Base-by-base conservation (phyloP, 2,888 invertebrate genomes). In the Drosophila anomalipes region DNA sequence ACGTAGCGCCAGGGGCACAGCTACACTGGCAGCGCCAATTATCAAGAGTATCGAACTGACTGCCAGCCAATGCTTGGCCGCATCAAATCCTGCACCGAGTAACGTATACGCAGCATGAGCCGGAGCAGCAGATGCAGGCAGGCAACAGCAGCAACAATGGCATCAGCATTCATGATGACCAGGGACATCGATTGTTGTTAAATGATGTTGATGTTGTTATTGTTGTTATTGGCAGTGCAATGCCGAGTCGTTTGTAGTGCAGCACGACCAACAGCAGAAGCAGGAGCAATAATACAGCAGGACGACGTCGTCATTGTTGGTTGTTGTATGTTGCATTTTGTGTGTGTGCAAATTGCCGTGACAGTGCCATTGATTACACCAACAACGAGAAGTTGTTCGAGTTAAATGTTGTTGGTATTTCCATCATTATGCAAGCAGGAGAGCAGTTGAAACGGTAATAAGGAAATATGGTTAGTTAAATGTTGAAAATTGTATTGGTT, bases 1-100 rank as follows among this genome's bases (percentile, higher is more conserved):
- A 90, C 96, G 95, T 91, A 97, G 94, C 61, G 97, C 97, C 87
- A 97, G 94, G 10, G 97, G 97, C 32, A 97, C 96, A 32, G 97
- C 96, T 74, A 97, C 96, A 87, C 97, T 96, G 63, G 96, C 96
- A 74, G 96, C 96, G 65, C 96, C 96, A 60, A 96, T 96, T 86
- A 97, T 95, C 91, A 97, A 94, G 83, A 97, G 95, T 80, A 97
- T 95, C 77, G 96, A 95, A 73, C 96, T 95, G 88, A 97, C 96
- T 88, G 96, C 96, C 93, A 96, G 95, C 96, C 97, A 96, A 83
- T 97, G 96, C 78, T 95, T 95, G 86, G 94, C 94, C 62, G 94
- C 94, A 91, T 95, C 95, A 90, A 95, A 94, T 91, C 94, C 95
- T 95, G 92, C 4, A 35, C n/a, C 49, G 59, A 41, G 60, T 77